Percentiles rank a stretch among this genome's conserved stretches.
Conservation (phyloP, 2,888 invertebrate genomes). For the Amblyteles armatorius region DNA sequence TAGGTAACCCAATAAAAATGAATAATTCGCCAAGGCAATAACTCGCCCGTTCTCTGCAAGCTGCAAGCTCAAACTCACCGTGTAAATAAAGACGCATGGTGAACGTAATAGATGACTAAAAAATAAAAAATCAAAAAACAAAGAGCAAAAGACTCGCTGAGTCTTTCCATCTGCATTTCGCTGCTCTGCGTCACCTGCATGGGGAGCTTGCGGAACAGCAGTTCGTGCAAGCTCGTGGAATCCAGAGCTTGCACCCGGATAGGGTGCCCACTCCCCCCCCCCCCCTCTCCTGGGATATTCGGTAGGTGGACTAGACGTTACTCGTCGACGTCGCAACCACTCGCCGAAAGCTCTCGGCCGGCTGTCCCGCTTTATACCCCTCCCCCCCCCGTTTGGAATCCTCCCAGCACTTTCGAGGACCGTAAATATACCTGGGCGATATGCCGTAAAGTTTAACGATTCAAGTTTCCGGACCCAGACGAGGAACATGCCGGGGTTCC, state of each 20-base stretch:
- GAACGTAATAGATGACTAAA: background rate
- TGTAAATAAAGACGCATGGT: background rate
- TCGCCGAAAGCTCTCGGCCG: conserved; percentile 48
- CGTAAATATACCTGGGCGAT: conserved; percentile 74
- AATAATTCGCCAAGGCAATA: conserved; percentile 20
- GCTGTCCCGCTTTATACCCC: conserved; percentile 37
- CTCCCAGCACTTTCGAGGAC: conserved; percentile 42
- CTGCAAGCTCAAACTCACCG: background rate
- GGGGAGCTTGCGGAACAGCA: conserved; percentile 26
- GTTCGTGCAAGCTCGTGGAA: conserved; percentile 45
- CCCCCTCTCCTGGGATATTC: conserved; percentile 30
- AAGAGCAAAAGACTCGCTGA: background rate
- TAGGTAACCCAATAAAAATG: conserved; percentile 14
- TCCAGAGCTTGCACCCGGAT: conserved; percentile 29
- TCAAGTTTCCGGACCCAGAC: conserved; percentile 68
- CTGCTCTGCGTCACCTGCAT: conserved; percentile 55
- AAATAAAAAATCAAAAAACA: background rate
- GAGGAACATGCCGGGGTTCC: conserved; percentile 29
- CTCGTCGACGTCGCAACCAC: conserved; percentile 53
- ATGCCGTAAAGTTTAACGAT: conserved; percentile 76
- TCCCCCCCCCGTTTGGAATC: conserved; percentile 50
- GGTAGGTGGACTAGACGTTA: conserved; percentile 50
- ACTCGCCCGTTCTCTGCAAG: conserved; percentile 5
- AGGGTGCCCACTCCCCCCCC: background rate
- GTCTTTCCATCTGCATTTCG: conserved; percentile 51